Base-by-base conservation (phyloP, 2,888 invertebrate genomes). In the Sinopyrophorus schimmeli region DNA sequence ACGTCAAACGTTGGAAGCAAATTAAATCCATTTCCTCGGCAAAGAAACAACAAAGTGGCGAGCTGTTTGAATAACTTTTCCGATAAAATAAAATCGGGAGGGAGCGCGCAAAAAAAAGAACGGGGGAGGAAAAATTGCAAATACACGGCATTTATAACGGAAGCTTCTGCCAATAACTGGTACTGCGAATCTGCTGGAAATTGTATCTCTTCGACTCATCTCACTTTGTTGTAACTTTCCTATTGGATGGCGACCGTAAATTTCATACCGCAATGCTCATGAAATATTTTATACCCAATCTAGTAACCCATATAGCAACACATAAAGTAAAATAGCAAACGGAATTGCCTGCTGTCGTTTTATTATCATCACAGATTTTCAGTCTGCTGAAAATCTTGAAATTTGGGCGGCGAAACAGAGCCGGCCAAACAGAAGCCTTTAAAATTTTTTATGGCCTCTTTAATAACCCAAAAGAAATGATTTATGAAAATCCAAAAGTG, bases 201-300 rank as follows among this genome's bases (percentile, higher is more conserved):
- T 39, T 47, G 41, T 52, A 47, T 42, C 37, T 54, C 35, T 42
- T n/a, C n/a, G 37, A 42, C 47, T 39, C 32, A 50, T 37, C 42
- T 47, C 50, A 47, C 41, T 38, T 23, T 40, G 42, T 16, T 44
- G 21, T 9, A n/a, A 9, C 32, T 39, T 31, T 47, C 37, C 32
- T 48, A 53, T 52, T 55, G 42, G 47, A 53, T 47, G 43, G 38
- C 46, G 21, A 37, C 54, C 44, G 53, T 56, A 55, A 59, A 57
- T 59, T 57, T 57, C 57, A 54, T 49, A 55, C 57, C 47, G 54
- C 54, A 56, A 48, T 55, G 60, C 59, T 59, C 63, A 58, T 57
- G 62, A 59, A 60, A 62, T 61, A 61, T 61, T 62, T 62, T 62
- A 61, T 60, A 59, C 58, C 53, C 60, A 59, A 60, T 62, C 61